A percentile compares a stretch with the other conserved stretches of the same genome.
phyloP scores from a whole-genome alignment of 2,113 vertebrate species.

The Furnarius figulus region DNA sequence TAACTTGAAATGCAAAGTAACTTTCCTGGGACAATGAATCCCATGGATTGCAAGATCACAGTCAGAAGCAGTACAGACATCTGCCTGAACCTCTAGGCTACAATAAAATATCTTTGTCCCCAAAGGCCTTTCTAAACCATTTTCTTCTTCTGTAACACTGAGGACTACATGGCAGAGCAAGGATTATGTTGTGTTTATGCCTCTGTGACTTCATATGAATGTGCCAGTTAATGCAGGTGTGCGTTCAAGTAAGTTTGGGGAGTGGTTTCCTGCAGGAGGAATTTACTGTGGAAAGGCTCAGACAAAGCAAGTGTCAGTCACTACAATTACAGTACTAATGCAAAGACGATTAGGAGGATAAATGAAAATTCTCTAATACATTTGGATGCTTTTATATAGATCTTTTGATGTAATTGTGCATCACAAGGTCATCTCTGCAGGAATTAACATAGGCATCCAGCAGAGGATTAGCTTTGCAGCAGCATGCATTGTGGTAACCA shows the following conservation, averaged over 20 bases:
- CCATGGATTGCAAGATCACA: not conserved
- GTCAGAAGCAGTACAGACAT: not conserved
- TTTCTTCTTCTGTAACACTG: not conserved
- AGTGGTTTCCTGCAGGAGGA: not conserved
- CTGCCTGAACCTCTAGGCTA: not conserved
- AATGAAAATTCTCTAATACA: not conserved
- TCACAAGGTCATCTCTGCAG: not conserved
- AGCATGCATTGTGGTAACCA: not conserved
- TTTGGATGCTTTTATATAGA: not conserved
- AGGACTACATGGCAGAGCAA: not conserved
- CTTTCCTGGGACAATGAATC: not conserved
- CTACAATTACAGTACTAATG: not conserved
- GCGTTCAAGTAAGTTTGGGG: not conserved
- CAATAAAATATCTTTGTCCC: not conserved
- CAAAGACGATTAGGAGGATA: not conserved
- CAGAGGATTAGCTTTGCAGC: not conserved
- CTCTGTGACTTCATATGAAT: not conserved
- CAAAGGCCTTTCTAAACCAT: not conserved
- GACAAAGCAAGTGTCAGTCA: not conserved
- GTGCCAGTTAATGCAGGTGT: not conserved
- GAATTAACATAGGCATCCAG: not conserved
- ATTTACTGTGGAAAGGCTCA: not conserved
- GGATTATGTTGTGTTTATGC: not conserved
- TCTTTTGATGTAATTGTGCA: not conserved
- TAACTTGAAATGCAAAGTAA: not conserved